phyloP scores from a whole-genome alignment of 2,888 invertebrate species.

The Conops quadrifasciatus region DNA sequence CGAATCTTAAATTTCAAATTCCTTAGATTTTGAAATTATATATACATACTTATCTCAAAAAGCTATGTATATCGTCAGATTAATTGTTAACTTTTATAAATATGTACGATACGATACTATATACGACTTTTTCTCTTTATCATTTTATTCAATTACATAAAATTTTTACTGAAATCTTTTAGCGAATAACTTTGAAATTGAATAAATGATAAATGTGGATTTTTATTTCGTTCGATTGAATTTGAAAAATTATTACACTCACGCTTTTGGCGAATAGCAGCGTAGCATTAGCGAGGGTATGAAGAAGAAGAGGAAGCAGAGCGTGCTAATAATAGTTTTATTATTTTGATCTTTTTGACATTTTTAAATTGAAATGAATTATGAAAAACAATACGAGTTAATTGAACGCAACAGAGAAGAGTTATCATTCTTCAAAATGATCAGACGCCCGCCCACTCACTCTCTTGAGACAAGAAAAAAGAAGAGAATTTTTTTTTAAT shows the following conservation, averaged over 20 bases:
- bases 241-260: not conserved
- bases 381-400: constrained; percentile 41
- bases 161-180: not conserved
- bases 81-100: too few species aligned
- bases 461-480: not conserved
- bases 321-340: constrained; percentile 19
- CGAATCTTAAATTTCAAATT: too few species aligned
- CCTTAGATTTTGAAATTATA: too few species aligned
- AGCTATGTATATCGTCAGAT: too few species aligned
- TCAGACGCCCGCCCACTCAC: constrained; percentile 12
- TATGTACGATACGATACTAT: too few species aligned
- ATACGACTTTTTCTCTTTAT: too few species aligned
- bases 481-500: too few species aligned
- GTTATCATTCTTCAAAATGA: not conserved
- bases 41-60: too few species aligned
- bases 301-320: not conserved
- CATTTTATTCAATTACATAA: not conserved
- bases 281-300: not conserved
- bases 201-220: constrained; percentile 9
- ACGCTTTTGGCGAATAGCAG: too few species aligned
- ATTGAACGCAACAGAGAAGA: constrained; percentile 32
- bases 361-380: constrained; percentile 38
- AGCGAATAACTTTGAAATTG: not conserved
- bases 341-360: constrained; percentile 22
- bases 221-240: not conserved